A percentile compares a stretch with the other conserved stretches of the same genome.
These are phyloP conservation scores for Triplophysa tibetana DNA, from an alignment of 2,113 vertebrate species.

Conservation along the genomic window DNA sequence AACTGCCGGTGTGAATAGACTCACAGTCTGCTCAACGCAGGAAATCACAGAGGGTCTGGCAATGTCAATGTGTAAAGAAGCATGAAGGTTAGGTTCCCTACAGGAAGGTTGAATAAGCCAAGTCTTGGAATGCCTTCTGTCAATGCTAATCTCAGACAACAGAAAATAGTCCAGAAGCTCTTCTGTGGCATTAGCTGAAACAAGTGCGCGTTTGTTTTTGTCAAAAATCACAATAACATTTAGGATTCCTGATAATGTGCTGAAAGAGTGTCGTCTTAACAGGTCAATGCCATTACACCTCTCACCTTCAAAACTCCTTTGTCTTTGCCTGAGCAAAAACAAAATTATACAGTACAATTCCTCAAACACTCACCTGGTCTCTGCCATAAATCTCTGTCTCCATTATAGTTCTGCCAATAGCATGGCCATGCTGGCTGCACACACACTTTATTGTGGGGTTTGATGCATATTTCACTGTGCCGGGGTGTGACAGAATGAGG, in stretches of 20 bases:
- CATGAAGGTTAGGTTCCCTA: slow-evolving; percentile 33
- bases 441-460: slow-evolving; percentile 70
- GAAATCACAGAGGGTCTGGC: slow-evolving; percentile 52
- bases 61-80: slow-evolving; percentile 22
- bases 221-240: slow-evolving; percentile 44
- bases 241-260: slow-evolving; percentile 33
- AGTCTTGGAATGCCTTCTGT: slow-evolving; percentile 27
- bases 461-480: slow-evolving; percentile 72
- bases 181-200: slow-evolving; percentile 21
- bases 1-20: background rate
- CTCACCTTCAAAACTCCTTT: slow-evolving; percentile 53
- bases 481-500: slow-evolving; percentile 84
- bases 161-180: slow-evolving; percentile 48
- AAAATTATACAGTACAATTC: slow-evolving; percentile 66
- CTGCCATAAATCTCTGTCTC: slow-evolving; percentile 75
- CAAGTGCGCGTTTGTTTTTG: slow-evolving; percentile 34
- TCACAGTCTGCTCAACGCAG: slow-evolving; percentile 57
- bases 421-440: slow-evolving; percentile 73
- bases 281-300: slow-evolving; percentile 52
- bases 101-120: slow-evolving; percentile 10
- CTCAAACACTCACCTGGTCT: slow-evolving; percentile 65
- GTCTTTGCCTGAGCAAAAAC: slow-evolving; percentile 53
- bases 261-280: slow-evolving; percentile 29
- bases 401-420: slow-evolving; percentile 77
- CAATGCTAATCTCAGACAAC: slow-evolving; percentile 26